Conservation (phyloP, 2,113 vertebrate species). For the Xenopus laevis region DNA sequence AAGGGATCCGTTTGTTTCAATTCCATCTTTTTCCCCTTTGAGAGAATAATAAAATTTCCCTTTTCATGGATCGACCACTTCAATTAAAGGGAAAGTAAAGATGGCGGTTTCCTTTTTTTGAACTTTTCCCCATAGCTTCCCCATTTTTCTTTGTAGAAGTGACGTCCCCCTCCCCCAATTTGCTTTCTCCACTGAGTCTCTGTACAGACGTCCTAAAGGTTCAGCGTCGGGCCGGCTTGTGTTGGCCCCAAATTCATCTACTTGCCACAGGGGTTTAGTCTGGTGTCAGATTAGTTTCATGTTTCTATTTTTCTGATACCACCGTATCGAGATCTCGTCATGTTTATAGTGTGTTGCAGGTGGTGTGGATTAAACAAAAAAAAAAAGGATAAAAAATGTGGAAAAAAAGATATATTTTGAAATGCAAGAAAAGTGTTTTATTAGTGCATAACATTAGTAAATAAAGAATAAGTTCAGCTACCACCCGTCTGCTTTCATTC, state of each 20-base stretch:
- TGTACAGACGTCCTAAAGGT: slow-evolving; percentile 55
- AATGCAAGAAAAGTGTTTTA: slow-evolving; percentile 59
- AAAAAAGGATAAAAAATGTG: too few relatives aligned
- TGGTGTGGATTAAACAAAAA: slow-evolving; percentile 58
- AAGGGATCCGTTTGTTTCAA: slow-evolving; percentile 45
- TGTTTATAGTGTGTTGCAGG: slow-evolving; percentile 55
- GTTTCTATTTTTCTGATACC: slow-evolving; percentile 64
- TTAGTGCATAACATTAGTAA: slow-evolving; percentile 68
- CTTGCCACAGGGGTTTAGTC: slow-evolving; percentile 61
- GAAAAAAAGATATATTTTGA: too few relatives aligned
- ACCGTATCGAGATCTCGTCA: slow-evolving; percentile 59
- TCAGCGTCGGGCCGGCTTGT: slow-evolving; percentile 73
- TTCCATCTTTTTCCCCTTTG: too few relatives aligned
- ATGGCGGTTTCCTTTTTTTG: too few relatives aligned
- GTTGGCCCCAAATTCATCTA: too few relatives aligned
- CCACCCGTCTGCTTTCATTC: too few relatives aligned
- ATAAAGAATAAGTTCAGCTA: slow-evolving; percentile 52
- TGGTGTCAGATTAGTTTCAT: slow-evolving; percentile 63
- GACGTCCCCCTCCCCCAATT: not conserved
- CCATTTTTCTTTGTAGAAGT: slow-evolving; percentile 63
- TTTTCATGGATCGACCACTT: not conserved
- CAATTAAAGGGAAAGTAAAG: not conserved
- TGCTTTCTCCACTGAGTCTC: too few relatives aligned
- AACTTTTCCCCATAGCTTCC: slow-evolving; percentile 55
- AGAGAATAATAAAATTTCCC: not conserved